Base-by-base conservation (phyloP, 1,140 invertebrate species). In the Caenorhabditis inopinata region DNA sequence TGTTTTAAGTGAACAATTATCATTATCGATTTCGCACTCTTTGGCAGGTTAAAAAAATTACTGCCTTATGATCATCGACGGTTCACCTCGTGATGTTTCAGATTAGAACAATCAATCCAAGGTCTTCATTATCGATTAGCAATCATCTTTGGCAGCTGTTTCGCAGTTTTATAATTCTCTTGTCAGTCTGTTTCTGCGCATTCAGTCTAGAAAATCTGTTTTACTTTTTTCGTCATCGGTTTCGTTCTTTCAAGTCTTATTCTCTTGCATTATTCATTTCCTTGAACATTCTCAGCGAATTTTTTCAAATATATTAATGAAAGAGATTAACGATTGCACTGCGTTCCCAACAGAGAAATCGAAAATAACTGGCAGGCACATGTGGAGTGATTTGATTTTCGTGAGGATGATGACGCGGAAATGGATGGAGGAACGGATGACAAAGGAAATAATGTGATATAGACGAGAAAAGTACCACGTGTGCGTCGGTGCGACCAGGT, bases 61-160 rank as follows among this genome's bases (percentile, higher is more conserved):
- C n/a, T n/a, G n/a, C n/a, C n/a, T n/a, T n/a, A n/a, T n/a, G n/a
- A n/a, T n/a, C n/a, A n/a, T n/a, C n/a, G n/a, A n/a, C n/a, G n/a
- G n/a, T 42, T 42, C 14, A 42, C 14, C 38, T 7, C 38, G 38
- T 42, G 38, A 14, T 68, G 4, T 68, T 68, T 32, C 27, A 68
- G 58, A 68, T 68, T 21, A 29, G 29, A 38, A 68, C 58, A 21
- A 68, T 32, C 32, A 68, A 68, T 18, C 58, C 58, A 12, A 38
- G 58, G 32, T 68, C 58, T 7, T 25, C 58, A 25, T 38, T 68
- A 68, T 68, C 58, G 38, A 68, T 68, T 32, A 68, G 21, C 58
- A 68, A 68, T 68, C 58, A 68, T 68, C 58, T 68, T 42, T 68
- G 58, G 58, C 58, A 68, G 38, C 32, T 68, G 58, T 68, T 68